Conservation (phyloP, 2,888 invertebrate species). For the Caenorhabditis panamensis region DNA sequence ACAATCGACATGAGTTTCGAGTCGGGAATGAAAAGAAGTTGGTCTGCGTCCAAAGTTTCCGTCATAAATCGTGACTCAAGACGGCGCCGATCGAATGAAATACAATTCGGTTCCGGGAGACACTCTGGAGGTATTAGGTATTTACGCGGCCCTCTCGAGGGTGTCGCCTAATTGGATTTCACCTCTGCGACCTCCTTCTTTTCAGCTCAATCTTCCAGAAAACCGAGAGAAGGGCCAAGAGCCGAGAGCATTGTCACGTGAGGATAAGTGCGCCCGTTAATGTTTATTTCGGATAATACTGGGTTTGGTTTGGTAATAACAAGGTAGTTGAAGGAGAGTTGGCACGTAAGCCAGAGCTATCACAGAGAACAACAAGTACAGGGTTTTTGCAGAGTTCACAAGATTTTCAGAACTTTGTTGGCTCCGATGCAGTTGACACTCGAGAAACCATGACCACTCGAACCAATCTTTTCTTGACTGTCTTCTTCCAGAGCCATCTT, state of each 20-base stretch:
- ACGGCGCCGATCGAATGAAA: conserved; percentile 11
- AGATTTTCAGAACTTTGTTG: neutral
- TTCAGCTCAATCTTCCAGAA: neutral
- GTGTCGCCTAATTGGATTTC: conserved; percentile 34
- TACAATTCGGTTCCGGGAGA: conserved; percentile 31
- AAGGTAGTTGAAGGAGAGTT: neutral
- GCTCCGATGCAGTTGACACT: conserved; percentile 12
- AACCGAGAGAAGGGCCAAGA: neutral
- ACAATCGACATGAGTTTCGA: conserved; percentile 39
- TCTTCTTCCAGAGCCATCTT: conserved; percentile 40
- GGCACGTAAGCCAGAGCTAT: neutral
- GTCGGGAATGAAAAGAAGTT: conserved; percentile 40
- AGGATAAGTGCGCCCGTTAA: neutral
- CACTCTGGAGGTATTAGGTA: conserved; percentile 7
- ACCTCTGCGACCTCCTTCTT: conserved; percentile 12
- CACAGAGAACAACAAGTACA: conserved; percentile 14
- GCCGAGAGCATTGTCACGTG: conserved; percentile 15
- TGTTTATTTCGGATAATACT: neutral
- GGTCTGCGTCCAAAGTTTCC: conserved; percentile 23
- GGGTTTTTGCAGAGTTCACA: neutral
- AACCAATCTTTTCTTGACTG: conserved; percentile 32
- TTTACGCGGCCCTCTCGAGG: conserved; percentile 21
- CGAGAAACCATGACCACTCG: conserved; percentile 22
- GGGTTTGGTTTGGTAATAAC: conserved; percentile 2
- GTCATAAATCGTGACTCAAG: conserved; percentile 50